Conservation (phyloP, 35 echinoderm and acorn worm species). For the Lytechinus pictus region DNA sequence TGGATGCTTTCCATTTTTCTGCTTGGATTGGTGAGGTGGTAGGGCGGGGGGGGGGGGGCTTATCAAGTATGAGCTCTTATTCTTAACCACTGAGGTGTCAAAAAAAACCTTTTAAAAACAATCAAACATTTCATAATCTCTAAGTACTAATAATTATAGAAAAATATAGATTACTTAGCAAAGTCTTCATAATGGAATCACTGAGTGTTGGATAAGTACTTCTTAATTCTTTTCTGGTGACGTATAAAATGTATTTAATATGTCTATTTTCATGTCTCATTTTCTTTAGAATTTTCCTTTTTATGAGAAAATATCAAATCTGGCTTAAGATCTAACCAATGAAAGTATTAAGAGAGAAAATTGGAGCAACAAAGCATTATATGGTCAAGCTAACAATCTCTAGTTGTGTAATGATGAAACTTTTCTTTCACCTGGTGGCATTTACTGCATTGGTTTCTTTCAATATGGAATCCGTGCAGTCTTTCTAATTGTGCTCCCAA, state of each 20-base stretch:
- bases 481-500: constrained; percentile 1
- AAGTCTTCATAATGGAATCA: background rate
- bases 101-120: background rate
- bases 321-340: background rate
- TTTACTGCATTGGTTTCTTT: background rate
- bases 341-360: background rate
- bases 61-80: background rate
- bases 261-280: background rate
- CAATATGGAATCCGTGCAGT: background rate
- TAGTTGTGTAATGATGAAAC: background rate
- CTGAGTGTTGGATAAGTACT: background rate
- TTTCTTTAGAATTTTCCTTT: background rate
- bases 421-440: background rate
- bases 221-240: background rate
- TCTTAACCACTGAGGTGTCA: constrained; percentile 7
- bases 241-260: background rate
- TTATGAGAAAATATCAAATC: background rate
- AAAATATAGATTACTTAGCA: background rate
- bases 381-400: background rate
- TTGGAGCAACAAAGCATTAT: background rate
- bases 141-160: background rate
- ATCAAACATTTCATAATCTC: background rate
- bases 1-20: background rate
- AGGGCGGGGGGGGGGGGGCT: background rate
- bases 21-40: background rate